phyloP scores from a whole-genome alignment of 2,888 invertebrate species.

The Seladonia tumulorum region DNA sequence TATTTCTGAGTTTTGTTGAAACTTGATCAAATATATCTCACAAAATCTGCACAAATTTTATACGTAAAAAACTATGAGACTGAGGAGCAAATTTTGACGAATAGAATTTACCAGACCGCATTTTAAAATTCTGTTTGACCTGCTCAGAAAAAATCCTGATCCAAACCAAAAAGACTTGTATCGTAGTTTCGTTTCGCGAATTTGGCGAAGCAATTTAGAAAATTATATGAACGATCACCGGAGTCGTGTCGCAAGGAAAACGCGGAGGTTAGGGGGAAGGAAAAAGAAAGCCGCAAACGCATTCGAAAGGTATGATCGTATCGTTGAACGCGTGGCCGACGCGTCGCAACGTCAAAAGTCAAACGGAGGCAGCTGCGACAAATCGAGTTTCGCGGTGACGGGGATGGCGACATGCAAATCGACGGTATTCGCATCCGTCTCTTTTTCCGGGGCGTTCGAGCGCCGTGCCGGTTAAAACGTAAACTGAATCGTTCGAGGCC shows the following conservation, averaged over 20 bases:
- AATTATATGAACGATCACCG: background rate
- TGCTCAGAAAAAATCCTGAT: too few relatives aligned
- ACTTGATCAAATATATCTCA: background rate
- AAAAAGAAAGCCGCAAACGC: background rate
- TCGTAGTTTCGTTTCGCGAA: too few relatives aligned
- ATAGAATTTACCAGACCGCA: too few relatives aligned
- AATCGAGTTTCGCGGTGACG: conserved; percentile 62
- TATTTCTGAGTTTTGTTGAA: too few relatives aligned
- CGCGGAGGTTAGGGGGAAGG: background rate
- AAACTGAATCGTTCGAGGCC: conserved; percentile 18
- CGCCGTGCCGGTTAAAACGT: conserved; percentile 25
- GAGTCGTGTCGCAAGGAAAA: background rate
- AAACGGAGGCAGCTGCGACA: conserved; percentile 56
- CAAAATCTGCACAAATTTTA: too few relatives aligned
- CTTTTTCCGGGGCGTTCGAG: conserved; percentile 37
- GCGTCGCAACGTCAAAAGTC: conserved; percentile 44
- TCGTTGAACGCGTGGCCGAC: conserved; percentile 22
- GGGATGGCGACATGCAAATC: conserved; percentile 60
- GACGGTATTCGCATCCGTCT: conserved; percentile 45
- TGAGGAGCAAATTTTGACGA: too few relatives aligned
- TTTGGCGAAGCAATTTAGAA: background rate
- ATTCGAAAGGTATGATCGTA: conserved; percentile 15
- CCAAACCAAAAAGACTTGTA: too few relatives aligned
- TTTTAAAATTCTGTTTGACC: too few relatives aligned
- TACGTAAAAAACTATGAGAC: too few relatives aligned